These are phyloP conservation scores for Zoanthus sansibaricus DNA, from an alignment of 92 coral and sea anemone genomes.

Conservation along the genomic window DNA sequence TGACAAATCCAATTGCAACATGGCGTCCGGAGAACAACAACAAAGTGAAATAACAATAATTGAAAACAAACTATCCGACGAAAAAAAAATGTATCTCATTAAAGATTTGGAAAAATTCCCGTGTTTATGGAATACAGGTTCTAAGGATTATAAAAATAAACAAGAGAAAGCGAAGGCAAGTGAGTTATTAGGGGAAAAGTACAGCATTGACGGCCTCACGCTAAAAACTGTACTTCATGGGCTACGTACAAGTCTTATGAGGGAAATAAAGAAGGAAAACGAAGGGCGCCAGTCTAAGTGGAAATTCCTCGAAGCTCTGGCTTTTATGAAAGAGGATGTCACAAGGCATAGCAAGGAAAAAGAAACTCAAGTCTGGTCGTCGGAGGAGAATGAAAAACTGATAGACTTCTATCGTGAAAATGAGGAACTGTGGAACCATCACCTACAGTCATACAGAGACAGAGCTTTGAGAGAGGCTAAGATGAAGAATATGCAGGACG, in stretches of 20 bases:
- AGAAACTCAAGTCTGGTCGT: constrained; percentile 35
- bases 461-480: too few relatives aligned
- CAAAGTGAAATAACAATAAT: background rate
- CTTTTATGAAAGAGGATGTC: constrained; percentile 53
- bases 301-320: constrained; percentile 52
- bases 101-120: constrained; percentile 8
- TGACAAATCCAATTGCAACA: constrained; percentile 9
- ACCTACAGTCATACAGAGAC: too few relatives aligned
- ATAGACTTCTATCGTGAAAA: constrained; percentile 37
- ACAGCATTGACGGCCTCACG: constrained; percentile 44
- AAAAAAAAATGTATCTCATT: constrained; percentile 13
- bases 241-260: constrained; percentile 32
- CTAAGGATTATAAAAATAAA: constrained; percentile 15
- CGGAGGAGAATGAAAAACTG: constrained; percentile 43
- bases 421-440: constrained; percentile 2
- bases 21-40: constrained; percentile 29
- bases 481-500: too few relatives aligned
- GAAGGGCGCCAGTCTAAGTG: constrained; percentile 50
- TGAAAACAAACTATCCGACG: constrained; percentile 3
- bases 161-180: constrained; percentile 25
- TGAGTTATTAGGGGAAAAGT: constrained; percentile 42
- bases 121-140: constrained; percentile 41
- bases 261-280: constrained; percentile 57
- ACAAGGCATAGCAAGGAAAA: constrained; percentile 18
- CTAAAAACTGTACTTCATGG: constrained; percentile 51